Conservation (phyloP, 2,888 invertebrate genomes). For the Callyntrura guangdongensis region DNA sequence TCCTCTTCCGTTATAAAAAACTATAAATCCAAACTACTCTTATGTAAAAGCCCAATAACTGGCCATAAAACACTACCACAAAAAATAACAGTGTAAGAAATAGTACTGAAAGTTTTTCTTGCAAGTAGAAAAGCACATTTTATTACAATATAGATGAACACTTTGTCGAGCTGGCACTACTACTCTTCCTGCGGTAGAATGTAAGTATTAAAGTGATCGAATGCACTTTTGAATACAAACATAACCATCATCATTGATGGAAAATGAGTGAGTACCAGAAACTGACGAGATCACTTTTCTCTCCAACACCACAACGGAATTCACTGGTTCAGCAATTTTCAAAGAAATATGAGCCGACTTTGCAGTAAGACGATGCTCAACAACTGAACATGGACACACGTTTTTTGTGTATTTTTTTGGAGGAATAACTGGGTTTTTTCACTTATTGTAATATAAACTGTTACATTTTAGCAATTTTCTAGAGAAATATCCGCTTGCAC, state of each 20-base stretch:
- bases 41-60: conserved; percentile 4
- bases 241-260: conserved; percentile 44
- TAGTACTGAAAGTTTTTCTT: not conserved
- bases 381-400: not conserved
- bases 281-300: conserved; percentile 63
- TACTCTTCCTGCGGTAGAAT: conserved; percentile 7
- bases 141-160: no score
- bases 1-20: conserved; percentile 43
- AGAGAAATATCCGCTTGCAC: conserved; percentile 12
- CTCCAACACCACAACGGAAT: conserved; percentile 26
- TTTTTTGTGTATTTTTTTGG: not conserved
- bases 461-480: not conserved
- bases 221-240: conserved; percentile 46
- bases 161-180: not conserved
- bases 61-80: conserved; percentile 54
- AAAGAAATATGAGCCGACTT: conserved; percentile 58
- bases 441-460: conserved; percentile 16
- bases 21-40: not conserved
- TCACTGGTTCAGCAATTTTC: conserved; percentile 50
- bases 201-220: conserved; percentile 5
- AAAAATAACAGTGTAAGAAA: conserved; percentile 27
- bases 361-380: not conserved
- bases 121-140: no score
- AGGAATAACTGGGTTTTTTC: conserved; percentile 11
- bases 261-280: conserved; percentile 22